Conservation (phyloP, 2,113 vertebrate species). For the Microcebus ravelobensis region DNA sequence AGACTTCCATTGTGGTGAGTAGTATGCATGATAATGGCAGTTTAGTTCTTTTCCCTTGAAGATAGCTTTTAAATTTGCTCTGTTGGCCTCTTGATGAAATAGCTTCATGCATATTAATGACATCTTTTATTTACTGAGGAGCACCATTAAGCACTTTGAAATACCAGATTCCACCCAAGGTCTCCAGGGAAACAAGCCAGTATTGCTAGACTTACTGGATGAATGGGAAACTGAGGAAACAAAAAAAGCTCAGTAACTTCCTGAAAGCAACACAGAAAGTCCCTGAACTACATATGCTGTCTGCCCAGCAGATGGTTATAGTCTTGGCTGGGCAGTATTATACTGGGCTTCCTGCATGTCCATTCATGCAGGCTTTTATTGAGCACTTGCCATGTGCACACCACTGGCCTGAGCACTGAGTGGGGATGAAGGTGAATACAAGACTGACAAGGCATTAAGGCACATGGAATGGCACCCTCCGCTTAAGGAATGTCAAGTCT, state of each 20-base stretch:
- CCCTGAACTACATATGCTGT: background rate
- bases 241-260: constrained; percentile 60
- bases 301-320: constrained; percentile 25
- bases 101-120: constrained; percentile 80
- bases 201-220: constrained; percentile 68
- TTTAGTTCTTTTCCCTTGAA: constrained; percentile 76
- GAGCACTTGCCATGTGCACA: constrained; percentile 38
- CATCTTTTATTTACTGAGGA: constrained; percentile 78
- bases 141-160: constrained; percentile 75
- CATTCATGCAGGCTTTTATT: constrained; percentile 1
- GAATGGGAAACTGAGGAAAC: constrained; percentile 77
- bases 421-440: background rate
- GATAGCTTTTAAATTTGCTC: constrained; percentile 80
- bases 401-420: background rate
- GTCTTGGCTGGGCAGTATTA: background rate
- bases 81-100: constrained; percentile 79
- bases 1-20: constrained; percentile 60
- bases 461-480: background rate
- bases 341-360: background rate
- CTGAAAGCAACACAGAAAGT: constrained; percentile 60
- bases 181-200: constrained; percentile 74
- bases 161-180: constrained; percentile 71
- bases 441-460: background rate
- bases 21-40: constrained; percentile 69
- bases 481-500: background rate